A percentile compares a stretch with the other conserved stretches of the same genome.
Conservation (phyloP, 2,888 invertebrate genomes). For the Drosophila rellima region DNA sequence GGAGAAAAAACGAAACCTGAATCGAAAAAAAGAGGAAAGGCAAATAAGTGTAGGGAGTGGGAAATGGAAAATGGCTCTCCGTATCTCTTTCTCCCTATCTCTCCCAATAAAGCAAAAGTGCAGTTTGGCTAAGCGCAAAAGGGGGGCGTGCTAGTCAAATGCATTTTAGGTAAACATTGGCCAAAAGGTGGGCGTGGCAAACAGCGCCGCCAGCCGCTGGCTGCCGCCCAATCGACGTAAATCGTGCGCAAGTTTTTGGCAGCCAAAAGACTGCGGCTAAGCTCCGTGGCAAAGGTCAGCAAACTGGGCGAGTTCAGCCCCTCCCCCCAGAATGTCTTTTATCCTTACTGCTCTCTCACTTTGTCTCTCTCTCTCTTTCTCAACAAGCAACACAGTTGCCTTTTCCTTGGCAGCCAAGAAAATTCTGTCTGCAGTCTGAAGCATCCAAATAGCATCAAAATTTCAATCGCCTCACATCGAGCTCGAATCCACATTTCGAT, state of each 20-base stretch:
- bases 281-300: conserved; percentile 68
- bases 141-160: conserved; percentile 47
- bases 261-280: conserved; percentile 68
- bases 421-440: neutral
- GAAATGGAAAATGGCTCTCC: conserved; percentile 40
- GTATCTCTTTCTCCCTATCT: neutral
- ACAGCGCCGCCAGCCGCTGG: conserved; percentile 52
- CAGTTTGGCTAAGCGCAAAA: conserved; percentile 17
- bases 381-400: conserved; percentile 27
- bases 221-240: conserved; percentile 77
- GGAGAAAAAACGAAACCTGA: conserved; percentile 28
- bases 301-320: conserved; percentile 43
- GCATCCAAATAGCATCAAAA: conserved; percentile 19
- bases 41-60: neutral
- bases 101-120: conserved; percentile 29
- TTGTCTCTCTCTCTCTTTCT: neutral
- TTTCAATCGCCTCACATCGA: conserved; percentile 17
- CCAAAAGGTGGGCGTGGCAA: conserved; percentile 35
- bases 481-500: neutral
- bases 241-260: conserved; percentile 77
- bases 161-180: conserved; percentile 76
- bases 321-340: no score
- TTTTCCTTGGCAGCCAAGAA: conserved; percentile 12
- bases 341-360: neutral
- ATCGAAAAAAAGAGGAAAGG: conserved; percentile 33